phyloP scores from a whole-genome alignment of 2,797 vertebrate genomes.

The Galaxias olidus region DNA sequence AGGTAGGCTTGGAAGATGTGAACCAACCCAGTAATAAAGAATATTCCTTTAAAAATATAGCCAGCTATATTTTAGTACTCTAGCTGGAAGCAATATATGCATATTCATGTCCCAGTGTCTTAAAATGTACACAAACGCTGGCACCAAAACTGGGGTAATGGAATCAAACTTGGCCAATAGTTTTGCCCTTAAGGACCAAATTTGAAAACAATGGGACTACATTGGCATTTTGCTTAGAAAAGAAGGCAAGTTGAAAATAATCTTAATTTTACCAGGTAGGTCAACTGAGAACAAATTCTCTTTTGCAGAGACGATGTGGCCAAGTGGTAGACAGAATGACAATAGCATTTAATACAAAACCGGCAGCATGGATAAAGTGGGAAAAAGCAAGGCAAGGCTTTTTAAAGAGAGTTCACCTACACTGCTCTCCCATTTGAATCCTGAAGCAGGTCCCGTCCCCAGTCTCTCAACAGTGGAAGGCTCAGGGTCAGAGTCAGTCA shows the following conservation, averaged over 20 bases:
- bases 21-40: too few species aligned
- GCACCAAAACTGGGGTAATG: too few species aligned
- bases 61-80: too few species aligned
- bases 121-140: background rate
- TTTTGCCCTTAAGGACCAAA: slow-evolving; percentile 7
- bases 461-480: slow-evolving; percentile 92
- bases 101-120: background rate
- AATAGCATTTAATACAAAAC: too few species aligned
- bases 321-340: too few species aligned
- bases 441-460: slow-evolving; percentile 88
- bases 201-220: slow-evolving; percentile 23
- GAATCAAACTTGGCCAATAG: too few species aligned
- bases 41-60: too few species aligned
- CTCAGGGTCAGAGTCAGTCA: slow-evolving; percentile 95
- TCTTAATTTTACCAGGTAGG: too few species aligned
- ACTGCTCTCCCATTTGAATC: slow-evolving; percentile 95
- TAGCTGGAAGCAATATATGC: too few species aligned
- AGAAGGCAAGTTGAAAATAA: background rate
- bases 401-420: slow-evolving; percentile 73
- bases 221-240: slow-evolving; percentile 26
- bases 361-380: slow-evolving; percentile 8
- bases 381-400: slow-evolving; percentile 58
- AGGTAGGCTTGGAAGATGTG: too few species aligned
- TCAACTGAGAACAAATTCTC: too few species aligned
- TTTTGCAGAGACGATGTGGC: too few species aligned